Percentiles rank a stretch among this genome's conserved stretches.
Evolutionary conservation across 2,888 invertebrate genomes (phyloP).

Genomic region (Parapristionchus giblindavisi): DNA sequence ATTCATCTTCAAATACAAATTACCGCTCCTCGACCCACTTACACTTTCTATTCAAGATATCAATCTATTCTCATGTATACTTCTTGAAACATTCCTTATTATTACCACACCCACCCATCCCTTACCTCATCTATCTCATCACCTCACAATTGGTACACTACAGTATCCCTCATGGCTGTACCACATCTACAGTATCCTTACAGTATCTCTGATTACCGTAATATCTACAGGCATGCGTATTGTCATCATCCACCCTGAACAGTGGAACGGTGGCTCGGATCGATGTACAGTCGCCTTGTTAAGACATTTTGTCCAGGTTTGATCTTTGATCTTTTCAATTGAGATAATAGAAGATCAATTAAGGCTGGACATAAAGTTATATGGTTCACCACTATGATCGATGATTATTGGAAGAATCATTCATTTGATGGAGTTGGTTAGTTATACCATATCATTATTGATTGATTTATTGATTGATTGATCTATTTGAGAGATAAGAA

Average conservation of each 20-base stretch:
- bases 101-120: background rate
- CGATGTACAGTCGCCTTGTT: slow-evolving; percentile 67
- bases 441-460: slow-evolving; percentile 37
- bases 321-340: background rate
- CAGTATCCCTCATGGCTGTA: background rate
- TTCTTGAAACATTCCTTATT: no score
- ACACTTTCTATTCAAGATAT: background rate
- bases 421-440: slow-evolving; percentile 65
- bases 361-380: slow-evolving; percentile 60
- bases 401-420: slow-evolving; percentile 67
- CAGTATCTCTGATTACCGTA: slow-evolving; percentile 4
- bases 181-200: background rate
- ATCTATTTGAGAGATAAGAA: slow-evolving; percentile 58
- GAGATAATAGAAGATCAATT: background rate
- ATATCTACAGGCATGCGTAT: slow-evolving; percentile 60
- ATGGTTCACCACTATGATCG: slow-evolving; percentile 69
- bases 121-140: slow-evolving; percentile 7
- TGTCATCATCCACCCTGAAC: slow-evolving; percentile 69
- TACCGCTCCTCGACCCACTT: background rate
- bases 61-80: background rate
- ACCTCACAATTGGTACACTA: background rate
- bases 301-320: slow-evolving; percentile 59
- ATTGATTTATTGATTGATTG: background rate
- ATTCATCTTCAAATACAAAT: slow-evolving; percentile 13
- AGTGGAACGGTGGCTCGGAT: slow-evolving; percentile 70